phyloP scores from a whole-genome alignment of 2,888 invertebrate genomes.

The Hyppa rectilinea region DNA sequence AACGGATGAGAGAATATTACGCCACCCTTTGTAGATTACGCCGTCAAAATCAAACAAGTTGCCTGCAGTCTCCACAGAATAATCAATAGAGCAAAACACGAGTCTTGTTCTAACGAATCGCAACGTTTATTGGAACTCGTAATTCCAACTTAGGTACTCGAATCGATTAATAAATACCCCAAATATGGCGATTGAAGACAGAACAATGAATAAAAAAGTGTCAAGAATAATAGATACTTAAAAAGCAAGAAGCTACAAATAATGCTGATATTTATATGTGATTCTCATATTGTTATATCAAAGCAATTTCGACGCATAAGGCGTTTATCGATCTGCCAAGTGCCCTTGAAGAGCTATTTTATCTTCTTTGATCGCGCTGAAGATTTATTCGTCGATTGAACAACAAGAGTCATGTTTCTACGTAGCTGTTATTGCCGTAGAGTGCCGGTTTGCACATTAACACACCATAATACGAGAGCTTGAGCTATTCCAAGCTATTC shows the following conservation, averaged over 20 bases:
- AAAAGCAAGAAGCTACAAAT: constrained; percentile 21
- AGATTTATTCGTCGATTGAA: constrained; percentile 49
- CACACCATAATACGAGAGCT: constrained; percentile 43
- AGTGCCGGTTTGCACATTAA: constrained; percentile 47
- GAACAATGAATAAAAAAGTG: not conserved
- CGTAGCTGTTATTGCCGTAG: constrained; percentile 33
- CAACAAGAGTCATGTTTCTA: constrained; percentile 33
- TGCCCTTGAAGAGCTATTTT: constrained; percentile 34
- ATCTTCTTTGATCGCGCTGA: constrained; percentile 29
- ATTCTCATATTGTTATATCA: constrained; percentile 37
- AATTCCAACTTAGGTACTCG: too few species aligned
- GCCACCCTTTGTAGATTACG: constrained; percentile 23
- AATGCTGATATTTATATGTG: constrained; percentile 25
- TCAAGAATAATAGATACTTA: not conserved
- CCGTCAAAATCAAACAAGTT: constrained; percentile 40
- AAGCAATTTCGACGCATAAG: constrained; percentile 45
- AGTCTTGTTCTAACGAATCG: not conserved
- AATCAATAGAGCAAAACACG: constrained; percentile 37
- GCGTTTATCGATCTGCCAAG: constrained; percentile 44
- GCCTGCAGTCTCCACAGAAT: constrained; percentile 32
- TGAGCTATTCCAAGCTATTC: constrained; percentile 34
- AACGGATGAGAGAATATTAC: constrained; percentile 11
- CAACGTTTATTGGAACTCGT: not conserved
- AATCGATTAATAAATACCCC: too few species aligned
- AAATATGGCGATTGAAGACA: not conserved